These are phyloP conservation scores for Verasper variegatus DNA, from an alignment of 2,113 vertebrate species.

Conservation along the genomic window DNA sequence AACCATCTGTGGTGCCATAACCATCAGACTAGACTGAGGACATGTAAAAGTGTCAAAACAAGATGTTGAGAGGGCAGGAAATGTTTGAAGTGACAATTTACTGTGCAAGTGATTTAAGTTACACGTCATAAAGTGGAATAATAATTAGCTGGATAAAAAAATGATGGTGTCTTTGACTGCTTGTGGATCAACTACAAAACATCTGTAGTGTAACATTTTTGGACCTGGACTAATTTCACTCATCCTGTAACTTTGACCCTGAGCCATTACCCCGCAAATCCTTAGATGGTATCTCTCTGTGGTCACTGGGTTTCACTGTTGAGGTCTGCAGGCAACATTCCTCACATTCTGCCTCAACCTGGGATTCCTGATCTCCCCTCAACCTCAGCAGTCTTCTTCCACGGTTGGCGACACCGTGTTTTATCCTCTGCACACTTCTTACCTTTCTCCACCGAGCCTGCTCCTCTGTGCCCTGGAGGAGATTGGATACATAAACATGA, in stretches of 20 bases:
- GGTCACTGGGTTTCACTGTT: slow-evolving; percentile 34
- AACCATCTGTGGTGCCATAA: not conserved
- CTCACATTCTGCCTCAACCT: slow-evolving; percentile 58
- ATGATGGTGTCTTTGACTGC: no score
- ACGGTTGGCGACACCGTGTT: slow-evolving; percentile 11
- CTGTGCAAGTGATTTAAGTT: slow-evolving; percentile 1
- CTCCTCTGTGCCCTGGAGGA: slow-evolving; percentile 5
- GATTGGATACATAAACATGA: not conserved
- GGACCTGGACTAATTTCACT: slow-evolving; percentile 2
- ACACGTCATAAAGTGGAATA: not conserved
- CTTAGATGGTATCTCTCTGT: slow-evolving; percentile 34
- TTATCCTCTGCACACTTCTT: slow-evolving; percentile 38
- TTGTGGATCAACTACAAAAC: not conserved
- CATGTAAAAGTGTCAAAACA: slow-evolving; percentile 12
- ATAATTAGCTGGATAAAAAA: slow-evolving; percentile 6
- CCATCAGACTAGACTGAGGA: not conserved
- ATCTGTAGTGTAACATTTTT: not conserved
- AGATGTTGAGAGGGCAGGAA: slow-evolving; percentile 1
- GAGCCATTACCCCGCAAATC: slow-evolving; percentile 38
- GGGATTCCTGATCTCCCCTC: slow-evolving; percentile 61
- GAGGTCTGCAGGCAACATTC: slow-evolving; percentile 70
- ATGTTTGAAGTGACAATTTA: not conserved
- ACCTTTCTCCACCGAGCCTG: slow-evolving; percentile 10
- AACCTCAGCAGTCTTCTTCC: slow-evolving; percentile 28
- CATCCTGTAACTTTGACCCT: slow-evolving; percentile 55